Evolutionary conservation across 2,113 vertebrate species (phyloP), one percentile per base, ranked within the genome.

Genomic region (Colaptes auratus): DNA sequence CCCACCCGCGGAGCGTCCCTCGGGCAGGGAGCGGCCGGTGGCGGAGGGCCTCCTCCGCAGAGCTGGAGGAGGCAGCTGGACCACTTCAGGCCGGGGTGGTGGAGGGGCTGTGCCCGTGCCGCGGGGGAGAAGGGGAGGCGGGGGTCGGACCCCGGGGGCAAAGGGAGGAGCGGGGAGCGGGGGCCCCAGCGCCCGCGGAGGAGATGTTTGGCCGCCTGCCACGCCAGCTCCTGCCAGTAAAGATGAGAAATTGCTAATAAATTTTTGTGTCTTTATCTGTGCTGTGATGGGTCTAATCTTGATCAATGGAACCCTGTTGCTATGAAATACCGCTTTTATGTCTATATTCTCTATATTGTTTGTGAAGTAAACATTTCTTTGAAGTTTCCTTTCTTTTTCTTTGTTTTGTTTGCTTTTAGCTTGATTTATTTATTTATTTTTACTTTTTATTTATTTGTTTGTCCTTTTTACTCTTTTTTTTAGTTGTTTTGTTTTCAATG

Each of bases 181-280:
- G 93, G 93, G 80, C 90, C 88, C 92, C 88, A 50, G 90, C 12
- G 31, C 64, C 95, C 60, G 6, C 44, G 9, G 53, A 96, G 89
- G 89, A 95, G 82, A 85, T 95, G 52, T 80, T 87, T 55, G 19
- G 50, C 46, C 12, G 28, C 76, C 71, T 64, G 31, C 90, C 18
- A 89, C 36, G 94, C 96, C 97, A 76, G 77, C 53, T 96, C 96
- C 89, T 96, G 87, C 91, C 96, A 94, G 92, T 97, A 98, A 99
- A 99, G 99, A 99, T 99, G 99, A 99, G 99, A 99, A 99, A 99
- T 98, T 97, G 96, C 98, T 99, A 99, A 99, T 99, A 99, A 99
- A 99, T 99, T 99, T 99, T 99, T 99, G 99, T 99, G 99, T 98
- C 97, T 98, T 98, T 99, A 98, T 98, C 98, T 98, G 99, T 99